Evolutionary conservation across 1,140 invertebrate species (phyloP), one percentile per base, ranked within the genome.

Genomic region (Nephotettix cincticeps): DNA sequence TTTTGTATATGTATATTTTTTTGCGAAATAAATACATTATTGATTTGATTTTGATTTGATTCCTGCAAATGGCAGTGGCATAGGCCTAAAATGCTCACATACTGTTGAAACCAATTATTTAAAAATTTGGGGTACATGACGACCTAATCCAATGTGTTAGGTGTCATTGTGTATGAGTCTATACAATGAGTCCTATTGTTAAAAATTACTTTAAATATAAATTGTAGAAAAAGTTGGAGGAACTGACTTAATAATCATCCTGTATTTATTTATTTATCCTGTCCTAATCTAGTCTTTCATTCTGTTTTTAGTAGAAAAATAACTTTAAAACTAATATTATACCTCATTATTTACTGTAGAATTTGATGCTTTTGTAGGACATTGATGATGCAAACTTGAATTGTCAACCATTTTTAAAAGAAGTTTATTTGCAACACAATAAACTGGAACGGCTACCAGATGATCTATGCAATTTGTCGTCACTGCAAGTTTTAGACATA

Each of bases 371-470:
- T 6, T 23, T 19, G 19, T 6, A 51, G 47, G 47, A 51, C 21
- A 51, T 51, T 51, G 47, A 51, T 19, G 21, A 23, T 51, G 47
- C 47, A n/a, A 51, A n/a, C n/a, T 23, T 51, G 17, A 51, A 51
- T n/a, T 51, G 47, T 51, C 47, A 51, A 23, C 47, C 47, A 23
- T 51, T 51, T 51, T 23, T 51, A n/a, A 51, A 51, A 51, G 47
- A 51, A 51, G 47, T 51, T 23, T n/a, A 19, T 51, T n/a, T 51
- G 6, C 47, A 51, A n/a, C 6, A n/a, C 21, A 51, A 51, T n/a
- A 51, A 51, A 51, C 17, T 51, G 19, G 19, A 51, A 23, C 6
- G 47, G 17, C 47, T 51, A 9, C 47, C 47, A 51, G 47, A 51
- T 4, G 47, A 51, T 23, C n/a, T 51, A 11, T 51, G 17, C 19